These are phyloP conservation scores for Hoplostethus mediterraneus DNA, from an alignment of 2,797 vertebrate species.

Conservation along the genomic window DNA sequence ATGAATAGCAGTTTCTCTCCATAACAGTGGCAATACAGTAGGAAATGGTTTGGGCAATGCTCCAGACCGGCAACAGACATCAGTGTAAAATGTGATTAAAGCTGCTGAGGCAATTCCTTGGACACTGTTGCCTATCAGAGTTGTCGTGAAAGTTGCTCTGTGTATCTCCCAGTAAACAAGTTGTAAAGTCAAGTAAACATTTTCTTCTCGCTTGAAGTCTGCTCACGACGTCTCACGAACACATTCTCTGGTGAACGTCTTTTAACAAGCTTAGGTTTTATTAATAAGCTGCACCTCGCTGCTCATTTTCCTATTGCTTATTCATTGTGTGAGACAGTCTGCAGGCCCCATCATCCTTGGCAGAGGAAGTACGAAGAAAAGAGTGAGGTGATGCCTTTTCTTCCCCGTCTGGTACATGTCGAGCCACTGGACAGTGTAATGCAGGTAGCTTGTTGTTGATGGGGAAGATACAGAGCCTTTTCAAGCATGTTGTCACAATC, in stretches of 20 bases:
- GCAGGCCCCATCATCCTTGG: constrained; percentile 10
- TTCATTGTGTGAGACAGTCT: constrained; percentile 12
- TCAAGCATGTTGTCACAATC: constrained; percentile 39
- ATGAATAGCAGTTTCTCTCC: constrained; percentile 6
- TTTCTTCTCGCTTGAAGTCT: constrained; percentile 26
- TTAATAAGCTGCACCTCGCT: constrained; percentile 20
- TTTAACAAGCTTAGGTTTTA: constrained; percentile 40
- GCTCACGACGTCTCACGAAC: neutral
- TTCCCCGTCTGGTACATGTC: constrained; percentile 27
- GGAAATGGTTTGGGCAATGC: neutral
- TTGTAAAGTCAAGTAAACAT: constrained; percentile 29
- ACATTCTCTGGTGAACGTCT: constrained; percentile 27
- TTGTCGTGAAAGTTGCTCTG: constrained; percentile 11
- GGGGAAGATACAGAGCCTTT: constrained; percentile 19
- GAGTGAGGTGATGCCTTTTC: constrained; percentile 28
- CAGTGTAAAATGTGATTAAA: constrained; percentile 14
- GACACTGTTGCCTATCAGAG: neutral
- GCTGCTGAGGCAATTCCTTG: constrained; percentile 8
- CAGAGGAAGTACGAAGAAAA: constrained; percentile 5
- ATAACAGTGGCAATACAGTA: constrained; percentile 1
- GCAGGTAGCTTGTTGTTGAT: constrained; percentile 20
- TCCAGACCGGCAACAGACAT: neutral
- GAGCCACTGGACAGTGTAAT: constrained; percentile 22
- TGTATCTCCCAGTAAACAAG: constrained; percentile 9
- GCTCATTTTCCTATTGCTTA: constrained; percentile 31